Evolutionary conservation across 2,888 invertebrate genomes (phyloP), one percentile per base, ranked within the genome.

Genomic region (Oxystoma pomonae): DNA sequence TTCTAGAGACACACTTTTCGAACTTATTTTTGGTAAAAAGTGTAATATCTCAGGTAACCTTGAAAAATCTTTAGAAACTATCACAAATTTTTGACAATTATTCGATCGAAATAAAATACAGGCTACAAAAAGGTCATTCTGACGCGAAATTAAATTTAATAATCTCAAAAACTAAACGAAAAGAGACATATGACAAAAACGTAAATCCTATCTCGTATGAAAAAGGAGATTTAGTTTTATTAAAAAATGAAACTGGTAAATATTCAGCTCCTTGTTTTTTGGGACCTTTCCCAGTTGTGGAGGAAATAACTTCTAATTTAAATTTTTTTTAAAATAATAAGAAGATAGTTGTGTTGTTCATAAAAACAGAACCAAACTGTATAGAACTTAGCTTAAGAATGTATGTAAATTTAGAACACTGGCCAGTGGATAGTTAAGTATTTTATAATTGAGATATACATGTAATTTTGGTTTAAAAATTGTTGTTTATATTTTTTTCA

Each of bases 1-100:
- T 22, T 12, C 59, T 22, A 62, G 20, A 20, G 19, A 57, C 22
- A 57, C 57, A 9, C 21, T 21, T 20, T 21, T 21, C 16, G 56
- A 20, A 20, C 20, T 56, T 5, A 20, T 19, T 20, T 56, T 16
- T 56, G 20, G 20, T 21, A 19, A 56, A 20, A 16, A 21, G 1
- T 5, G 56, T 16, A 20, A 52, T 53, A 59, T 20, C 3, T 12
- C 35, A 35, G 35, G 35, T 35, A 35, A 35, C 35, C 35, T 35
- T 35, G 35, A 7, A 35, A 35, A 35, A 35, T 35, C 35, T 12
- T 35, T 35, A 35, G 35, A 35, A 35, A 3, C 35, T 35, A 35
- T 35, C n/a, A n/a, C n/a, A n/a, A n/a, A n/a, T n/a, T n/a, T n/a
- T 35, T 35, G 35, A 35, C 5, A 35, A 35, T 35, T 35, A 35